Evolutionary conservation across 2,797 vertebrate genomes (phyloP).

Genomic region (Girardinus metallicus): DNA sequence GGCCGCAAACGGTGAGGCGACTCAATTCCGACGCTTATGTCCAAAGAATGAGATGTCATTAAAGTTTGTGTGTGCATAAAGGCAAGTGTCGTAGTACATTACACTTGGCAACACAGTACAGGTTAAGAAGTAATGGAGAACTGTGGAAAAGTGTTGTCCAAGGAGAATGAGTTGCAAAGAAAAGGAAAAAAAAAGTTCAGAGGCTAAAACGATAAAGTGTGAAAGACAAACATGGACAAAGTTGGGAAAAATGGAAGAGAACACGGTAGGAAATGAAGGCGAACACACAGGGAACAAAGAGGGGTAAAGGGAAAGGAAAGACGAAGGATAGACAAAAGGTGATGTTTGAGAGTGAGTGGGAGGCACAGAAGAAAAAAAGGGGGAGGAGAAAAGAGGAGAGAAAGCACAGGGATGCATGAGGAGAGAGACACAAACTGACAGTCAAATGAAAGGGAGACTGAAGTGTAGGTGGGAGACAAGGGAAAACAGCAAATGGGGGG

Average conservation of each 20-base stretch:
- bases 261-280: constrained; percentile 27
- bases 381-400: constrained; percentile 50
- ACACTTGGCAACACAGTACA: background rate
- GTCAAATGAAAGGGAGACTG: constrained; percentile 68
- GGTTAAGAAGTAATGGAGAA: background rate
- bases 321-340: constrained; percentile 69
- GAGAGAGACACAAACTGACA: constrained; percentile 61
- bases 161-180: constrained; percentile 2
- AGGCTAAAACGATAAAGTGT: background rate
- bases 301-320: constrained; percentile 48
- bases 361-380: constrained; percentile 60
- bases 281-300: constrained; percentile 56
- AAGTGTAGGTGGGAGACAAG: constrained; percentile 75
- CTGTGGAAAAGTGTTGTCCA: constrained; percentile 6
- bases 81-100: background rate
- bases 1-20: background rate
- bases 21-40: background rate
- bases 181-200: background rate
- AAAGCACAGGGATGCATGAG: constrained; percentile 55
- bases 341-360: constrained; percentile 69
- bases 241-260: constrained; percentile 17
- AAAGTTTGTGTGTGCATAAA: background rate
- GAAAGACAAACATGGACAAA: background rate
- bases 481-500: constrained; percentile 66
- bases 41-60: background rate